These are phyloP conservation scores for Actias luna DNA, from an alignment of 2,888 invertebrate species.

Conservation along the genomic window DNA sequence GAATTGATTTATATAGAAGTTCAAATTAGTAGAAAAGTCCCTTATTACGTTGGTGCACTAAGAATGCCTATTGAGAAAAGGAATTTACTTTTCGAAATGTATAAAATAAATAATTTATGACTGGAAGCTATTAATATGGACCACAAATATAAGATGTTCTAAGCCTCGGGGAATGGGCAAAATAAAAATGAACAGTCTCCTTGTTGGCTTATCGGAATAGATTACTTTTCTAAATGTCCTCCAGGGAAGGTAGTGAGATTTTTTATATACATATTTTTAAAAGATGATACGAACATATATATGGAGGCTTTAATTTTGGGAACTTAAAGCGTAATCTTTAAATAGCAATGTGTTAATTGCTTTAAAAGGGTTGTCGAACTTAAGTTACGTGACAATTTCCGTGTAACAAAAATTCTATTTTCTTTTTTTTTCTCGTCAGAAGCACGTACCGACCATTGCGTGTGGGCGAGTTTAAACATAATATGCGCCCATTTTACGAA, in stretches of 20 bases:
- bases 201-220: conserved; percentile 79
- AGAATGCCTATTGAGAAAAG: background rate
- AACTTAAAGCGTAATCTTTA: conserved; percentile 26
- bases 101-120: conserved; percentile 18
- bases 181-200: conserved; percentile 78
- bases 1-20: too few relatives aligned
- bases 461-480: conserved; percentile 71
- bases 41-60: background rate
- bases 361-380: conserved; percentile 27
- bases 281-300: conserved; percentile 42
- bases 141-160: conserved; percentile 55
- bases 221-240: conserved; percentile 76
- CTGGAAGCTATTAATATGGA: conserved; percentile 34
- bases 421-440: conserved; percentile 43
- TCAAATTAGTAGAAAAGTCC: too few relatives aligned
- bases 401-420: conserved; percentile 40
- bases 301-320: conserved; percentile 34
- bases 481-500: conserved; percentile 65
- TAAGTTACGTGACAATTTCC: conserved; percentile 49
- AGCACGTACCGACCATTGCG: conserved; percentile 57
- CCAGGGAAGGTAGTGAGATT: conserved; percentile 52
- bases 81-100: background rate
- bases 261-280: conserved; percentile 58
- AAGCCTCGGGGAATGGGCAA: conserved; percentile 76
- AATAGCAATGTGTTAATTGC: conserved; percentile 28